Evolutionary conservation across 1,140 invertebrate species (phyloP), one percentile per base, ranked within the genome.

Genomic region (Heterodera carotae): DNA sequence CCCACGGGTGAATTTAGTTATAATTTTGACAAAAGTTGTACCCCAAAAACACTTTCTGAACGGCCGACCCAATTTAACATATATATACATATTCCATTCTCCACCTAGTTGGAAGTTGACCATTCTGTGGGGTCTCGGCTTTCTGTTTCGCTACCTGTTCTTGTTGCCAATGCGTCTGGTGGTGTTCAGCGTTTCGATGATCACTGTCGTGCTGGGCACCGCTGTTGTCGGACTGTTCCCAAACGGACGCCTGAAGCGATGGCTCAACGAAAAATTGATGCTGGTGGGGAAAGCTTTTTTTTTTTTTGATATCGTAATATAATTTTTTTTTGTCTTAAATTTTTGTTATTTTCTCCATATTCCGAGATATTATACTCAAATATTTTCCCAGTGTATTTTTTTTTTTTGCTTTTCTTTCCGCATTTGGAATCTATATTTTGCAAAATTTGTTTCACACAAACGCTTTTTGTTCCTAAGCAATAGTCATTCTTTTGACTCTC

Each of bases 71-170:
- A n/a, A n/a, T n/a, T n/a, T n/a, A n/a, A n/a, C n/a, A n/a, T n/a
- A n/a, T n/a, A n/a, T n/a, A n/a, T n/a, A n/a, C n/a, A n/a, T n/a
- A n/a, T n/a, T n/a, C n/a, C n/a, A n/a, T n/a, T n/a, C n/a, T n/a
- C n/a, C n/a, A n/a, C n/a, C n/a, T n/a, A 87, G 86, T 71, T 87
- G 85, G 85, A 81, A 82, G 33, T 62, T 87, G 36, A 80, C 84
- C 18, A 25, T 84, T 15, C 48, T 87, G 8, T 87, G 85, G 83
- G 69, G 77, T 73, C 34, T 78, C 25, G 85, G 85, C 59, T 79
- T 87, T 66, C 33, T 85, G 29, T 81, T 86, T 72, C 85, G 85
- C n/a, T 87, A 87, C 70, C 60, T 76, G 31, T 43, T 87, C 25
- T 22, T 88, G 15, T 77, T 87, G 5, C 85, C 86, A 25, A 62